phyloP scores from a whole-genome alignment of 2,113 vertebrate genomes.

The Silurus glanis region DNA sequence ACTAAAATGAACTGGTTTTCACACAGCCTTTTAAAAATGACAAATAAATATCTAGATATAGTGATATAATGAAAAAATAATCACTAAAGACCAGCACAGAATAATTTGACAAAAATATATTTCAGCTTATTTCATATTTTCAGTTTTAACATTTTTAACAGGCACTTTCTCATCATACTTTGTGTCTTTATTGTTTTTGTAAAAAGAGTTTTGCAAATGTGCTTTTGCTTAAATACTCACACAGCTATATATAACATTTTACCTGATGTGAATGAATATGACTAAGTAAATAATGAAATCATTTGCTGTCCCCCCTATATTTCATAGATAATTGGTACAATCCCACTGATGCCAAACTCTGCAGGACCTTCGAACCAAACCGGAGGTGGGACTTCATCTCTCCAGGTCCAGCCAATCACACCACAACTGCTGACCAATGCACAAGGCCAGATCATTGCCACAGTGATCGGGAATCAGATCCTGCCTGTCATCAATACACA shows the following conservation, averaged over 20 bases:
- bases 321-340: conserved; percentile 97
- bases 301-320: conserved; percentile 56
- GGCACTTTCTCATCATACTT: neutral
- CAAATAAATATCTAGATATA: neutral
- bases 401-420: conserved; percentile 97
- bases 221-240: neutral
- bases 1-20: neutral
- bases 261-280: conserved; percentile 31
- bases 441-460: conserved; percentile 99
- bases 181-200: neutral
- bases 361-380: conserved; percentile 89
- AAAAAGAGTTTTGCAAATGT: neutral
- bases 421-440: conserved; percentile 97
- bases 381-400: conserved; percentile 84
- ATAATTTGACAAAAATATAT: neutral
- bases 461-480: conserved; percentile 98
- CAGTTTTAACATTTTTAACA: neutral
- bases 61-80: neutral
- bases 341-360: conserved; percentile 94
- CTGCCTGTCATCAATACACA: conserved; percentile 99
- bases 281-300: conserved; percentile 17
- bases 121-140: neutral
- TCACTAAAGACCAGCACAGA: neutral
- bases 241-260: neutral
- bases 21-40: neutral